Percentiles rank a stretch among this genome's conserved stretches.
Conservation (phyloP, 2,113 vertebrate species). For the Tachuris rubrigastra region DNA sequence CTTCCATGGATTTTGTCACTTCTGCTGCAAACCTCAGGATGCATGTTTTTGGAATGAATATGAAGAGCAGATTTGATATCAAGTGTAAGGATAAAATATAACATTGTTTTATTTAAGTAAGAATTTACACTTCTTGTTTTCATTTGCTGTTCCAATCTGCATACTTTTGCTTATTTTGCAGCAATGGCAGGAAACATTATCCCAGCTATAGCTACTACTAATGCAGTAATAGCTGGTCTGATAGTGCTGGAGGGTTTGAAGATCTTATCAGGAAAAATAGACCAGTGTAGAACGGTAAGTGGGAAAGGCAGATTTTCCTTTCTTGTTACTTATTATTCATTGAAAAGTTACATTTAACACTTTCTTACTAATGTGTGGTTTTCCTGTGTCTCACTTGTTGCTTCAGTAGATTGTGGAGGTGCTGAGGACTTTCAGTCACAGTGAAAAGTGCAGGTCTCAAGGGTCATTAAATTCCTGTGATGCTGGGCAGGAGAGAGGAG, state of each 20-base stretch:
- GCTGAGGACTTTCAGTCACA: background rate
- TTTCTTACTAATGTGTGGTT: background rate
- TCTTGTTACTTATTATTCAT: background rate
- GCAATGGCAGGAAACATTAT: constrained; percentile 99
- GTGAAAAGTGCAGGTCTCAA: background rate
- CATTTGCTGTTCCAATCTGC: background rate
- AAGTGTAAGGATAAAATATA: constrained; percentile 86
- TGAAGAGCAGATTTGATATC: constrained; percentile 97
- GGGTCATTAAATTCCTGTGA: background rate
- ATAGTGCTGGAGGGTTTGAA: constrained; percentile 94
- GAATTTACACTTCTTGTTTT: background rate
- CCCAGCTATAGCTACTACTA: constrained; percentile 98
- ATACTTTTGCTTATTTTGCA: constrained; percentile 63
- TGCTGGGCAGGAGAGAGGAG: background rate
- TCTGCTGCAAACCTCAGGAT: constrained; percentile 95
- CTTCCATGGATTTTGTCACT: constrained; percentile 98
- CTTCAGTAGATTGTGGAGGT: background rate
- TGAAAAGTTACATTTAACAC: background rate
- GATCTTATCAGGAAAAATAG: constrained; percentile 90
- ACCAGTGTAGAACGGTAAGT: constrained; percentile 92
- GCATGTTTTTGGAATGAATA: constrained; percentile 98
- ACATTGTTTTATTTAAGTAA: background rate
- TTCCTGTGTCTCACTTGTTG: background rate
- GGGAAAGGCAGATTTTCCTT: background rate
- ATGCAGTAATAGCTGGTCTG: constrained; percentile 94